Percentiles rank a stretch among this genome's conserved stretches.
Conservation (phyloP, 2,888 invertebrate genomes). For the Sphecodes monilicornis region DNA sequence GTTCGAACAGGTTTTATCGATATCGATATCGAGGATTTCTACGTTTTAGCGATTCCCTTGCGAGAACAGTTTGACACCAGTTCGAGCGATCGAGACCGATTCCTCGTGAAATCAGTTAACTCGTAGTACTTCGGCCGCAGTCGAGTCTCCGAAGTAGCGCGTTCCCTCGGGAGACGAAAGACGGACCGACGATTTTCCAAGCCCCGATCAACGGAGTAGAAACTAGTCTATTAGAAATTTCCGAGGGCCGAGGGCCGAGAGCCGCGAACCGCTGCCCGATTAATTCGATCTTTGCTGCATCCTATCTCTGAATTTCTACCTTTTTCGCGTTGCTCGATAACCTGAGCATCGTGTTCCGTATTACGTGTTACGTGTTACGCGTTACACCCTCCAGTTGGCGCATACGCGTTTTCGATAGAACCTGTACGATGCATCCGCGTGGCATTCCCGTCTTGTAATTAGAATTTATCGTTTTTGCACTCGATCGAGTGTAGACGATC, state of each 20-base stretch:
- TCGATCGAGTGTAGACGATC: constrained; percentile 31
- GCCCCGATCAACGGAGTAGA: background rate
- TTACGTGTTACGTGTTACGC: background rate
- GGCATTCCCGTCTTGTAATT: constrained; percentile 43
- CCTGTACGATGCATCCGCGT: constrained; percentile 11
- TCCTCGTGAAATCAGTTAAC: constrained; percentile 32
- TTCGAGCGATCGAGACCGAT: constrained; percentile 1
- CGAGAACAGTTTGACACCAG: constrained; percentile 10
- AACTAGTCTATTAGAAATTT: constrained; percentile 31
- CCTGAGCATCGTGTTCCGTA: background rate
- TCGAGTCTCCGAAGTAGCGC: constrained; percentile 9
- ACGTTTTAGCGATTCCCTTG: constrained; percentile 12
- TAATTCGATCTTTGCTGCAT: constrained; percentile 5
- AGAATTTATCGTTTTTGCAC: constrained; percentile 56
- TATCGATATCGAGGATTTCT: background rate
- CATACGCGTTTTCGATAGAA: constrained; percentile 3
- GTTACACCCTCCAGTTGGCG: constrained; percentile 9
- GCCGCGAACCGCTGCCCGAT: background rate
- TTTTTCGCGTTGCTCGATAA: background rate
- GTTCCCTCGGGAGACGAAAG: background rate
- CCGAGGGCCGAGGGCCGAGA: background rate
- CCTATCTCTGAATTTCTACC: background rate
- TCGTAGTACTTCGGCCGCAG: background rate
- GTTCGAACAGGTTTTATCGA: background rate
- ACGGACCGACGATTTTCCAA: constrained; percentile 40